A percentile compares a stretch with the other conserved stretches of the same genome.
Evolutionary conservation across 2,888 invertebrate species (phyloP).

Genomic region (Acrobasis consociella): DNA sequence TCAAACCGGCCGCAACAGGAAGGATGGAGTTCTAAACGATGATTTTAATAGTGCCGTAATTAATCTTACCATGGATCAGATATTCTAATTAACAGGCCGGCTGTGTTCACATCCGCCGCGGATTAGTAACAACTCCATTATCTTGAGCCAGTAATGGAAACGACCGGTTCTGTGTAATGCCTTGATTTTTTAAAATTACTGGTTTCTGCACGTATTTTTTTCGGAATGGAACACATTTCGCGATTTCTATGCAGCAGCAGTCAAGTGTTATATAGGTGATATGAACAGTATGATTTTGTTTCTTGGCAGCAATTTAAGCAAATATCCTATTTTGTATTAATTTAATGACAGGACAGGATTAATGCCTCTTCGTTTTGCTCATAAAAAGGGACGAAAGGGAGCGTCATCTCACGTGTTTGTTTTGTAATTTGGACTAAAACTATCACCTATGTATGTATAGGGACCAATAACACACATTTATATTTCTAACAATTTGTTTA

Average conservation of each 20-base stretch:
- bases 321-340: no score
- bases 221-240: not conserved
- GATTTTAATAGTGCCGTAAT: slow-evolving; percentile 13
- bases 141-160: slow-evolving; percentile 13
- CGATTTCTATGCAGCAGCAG: not conserved
- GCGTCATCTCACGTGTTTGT: not conserved
- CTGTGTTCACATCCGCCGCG: slow-evolving; percentile 14
- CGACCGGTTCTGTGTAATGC: slow-evolving; percentile 2
- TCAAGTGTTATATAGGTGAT: no score
- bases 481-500: slow-evolving; percentile 19
- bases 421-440: no score
- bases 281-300: no score
- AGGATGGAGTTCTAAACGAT: not conserved
- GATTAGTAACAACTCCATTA: slow-evolving; percentile 9
- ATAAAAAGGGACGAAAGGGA: no score
- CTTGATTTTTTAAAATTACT: slow-evolving; percentile 9
- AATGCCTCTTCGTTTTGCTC: no score
- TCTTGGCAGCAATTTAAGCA: no score
- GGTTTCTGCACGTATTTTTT: not conserved
- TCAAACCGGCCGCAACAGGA: slow-evolving; percentile 22
- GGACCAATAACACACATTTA: not conserved
- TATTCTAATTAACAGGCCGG: slow-evolving; percentile 12
- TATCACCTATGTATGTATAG: no score
- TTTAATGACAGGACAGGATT: no score
- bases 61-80: slow-evolving; percentile 12